Conservation (phyloP, 2,888 invertebrate species). For the Mythimna ferrago region DNA sequence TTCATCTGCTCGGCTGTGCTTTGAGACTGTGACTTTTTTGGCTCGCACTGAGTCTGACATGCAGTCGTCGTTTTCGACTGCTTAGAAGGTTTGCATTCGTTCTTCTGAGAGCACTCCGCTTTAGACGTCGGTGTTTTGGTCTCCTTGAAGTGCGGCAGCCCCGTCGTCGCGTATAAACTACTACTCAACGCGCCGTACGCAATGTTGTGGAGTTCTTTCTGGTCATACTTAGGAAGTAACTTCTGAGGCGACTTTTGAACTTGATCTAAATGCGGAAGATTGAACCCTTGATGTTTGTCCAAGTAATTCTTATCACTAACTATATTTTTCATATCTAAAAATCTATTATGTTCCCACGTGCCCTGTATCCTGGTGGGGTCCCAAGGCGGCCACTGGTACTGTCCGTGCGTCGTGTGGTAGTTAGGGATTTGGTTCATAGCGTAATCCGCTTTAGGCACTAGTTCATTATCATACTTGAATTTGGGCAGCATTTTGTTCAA, state of each 20-base stretch:
- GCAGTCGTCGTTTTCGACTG: conserved; percentile 86
- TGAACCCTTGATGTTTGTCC: conserved; percentile 91
- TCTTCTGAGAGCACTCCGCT: conserved; percentile 84
- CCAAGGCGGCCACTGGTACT: conserved; percentile 92
- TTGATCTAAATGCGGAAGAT: conserved; percentile 90
- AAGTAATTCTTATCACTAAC: conserved; percentile 90
- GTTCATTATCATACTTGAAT: conserved; percentile 89
- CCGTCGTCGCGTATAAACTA: conserved; percentile 82
- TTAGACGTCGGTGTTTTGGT: conserved; percentile 82
- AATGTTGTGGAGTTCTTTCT: conserved; percentile 87
- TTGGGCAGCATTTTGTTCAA: conserved; percentile 90
- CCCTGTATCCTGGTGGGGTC: conserved; percentile 87
- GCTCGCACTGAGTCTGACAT: conserved; percentile 87
- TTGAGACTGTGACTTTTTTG: conserved; percentile 80
- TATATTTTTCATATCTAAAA: conserved; percentile 86
- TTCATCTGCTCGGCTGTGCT: conserved; percentile 82
- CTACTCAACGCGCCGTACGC: conserved; percentile 86
- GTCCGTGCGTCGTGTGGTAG: conserved; percentile 91
- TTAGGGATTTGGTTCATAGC: conserved; percentile 92
- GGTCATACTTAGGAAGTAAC: conserved; percentile 88
- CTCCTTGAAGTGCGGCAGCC: conserved; percentile 86
- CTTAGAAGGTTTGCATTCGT: conserved; percentile 84
- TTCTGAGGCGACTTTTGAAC: conserved; percentile 92
- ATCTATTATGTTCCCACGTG: conserved; percentile 89
- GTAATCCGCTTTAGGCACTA: conserved; percentile 91